Base-by-base conservation (phyloP, 2,888 invertebrate genomes). In the Anoplius nigerrimus region DNA sequence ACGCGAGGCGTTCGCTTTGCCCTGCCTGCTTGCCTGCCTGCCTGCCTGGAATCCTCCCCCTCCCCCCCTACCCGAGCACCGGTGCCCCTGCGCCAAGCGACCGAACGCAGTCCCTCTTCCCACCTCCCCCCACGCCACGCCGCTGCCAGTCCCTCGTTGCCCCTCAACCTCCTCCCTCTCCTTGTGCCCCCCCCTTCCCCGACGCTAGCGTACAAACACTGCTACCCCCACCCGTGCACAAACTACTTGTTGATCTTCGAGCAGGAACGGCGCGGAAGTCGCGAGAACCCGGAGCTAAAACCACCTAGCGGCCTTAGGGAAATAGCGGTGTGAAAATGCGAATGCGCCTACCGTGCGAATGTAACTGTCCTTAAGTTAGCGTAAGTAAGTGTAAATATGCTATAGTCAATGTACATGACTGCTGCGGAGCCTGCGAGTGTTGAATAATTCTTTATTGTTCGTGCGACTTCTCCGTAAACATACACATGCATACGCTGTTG, bases 221-320 rank as follows among this genome's bases (percentile, higher is more conserved):
- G 53, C 69, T 67, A 56, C 48, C 69, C 72, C 78, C 75, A 75
- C 70, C 57, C 22, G 46, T 5, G 46, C 27, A 52, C 48, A 54
- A 74, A 74, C 79, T 78, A 79, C 79, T 79, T 83, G 83, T 83
- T 83, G 83, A 82, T 82, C 79, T 76, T 79, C 79, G 58, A 16
- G 16, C 83, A 83, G 83, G 78, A 20, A 43, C 78, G 83, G 24
- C 48, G 0, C 13, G 18, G 11, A 3, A 34, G 6, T 11, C 11
- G 34, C 34, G 6, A 6, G 34, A 5, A 6, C 34, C 34, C 34
- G 34, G 11, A 13, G 11, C 34, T 6, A 24, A 34, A 34, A 13
- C 11, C 11, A 34, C 34, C 1, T 6, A 13, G 11, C 4, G 34
- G 34, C 1, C 6, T 8, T n/a, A n/a, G n/a, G n/a, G n/a, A n/a